Conservation (phyloP, 2,797 vertebrate species). For the Cephalopachus bancanus region DNA sequence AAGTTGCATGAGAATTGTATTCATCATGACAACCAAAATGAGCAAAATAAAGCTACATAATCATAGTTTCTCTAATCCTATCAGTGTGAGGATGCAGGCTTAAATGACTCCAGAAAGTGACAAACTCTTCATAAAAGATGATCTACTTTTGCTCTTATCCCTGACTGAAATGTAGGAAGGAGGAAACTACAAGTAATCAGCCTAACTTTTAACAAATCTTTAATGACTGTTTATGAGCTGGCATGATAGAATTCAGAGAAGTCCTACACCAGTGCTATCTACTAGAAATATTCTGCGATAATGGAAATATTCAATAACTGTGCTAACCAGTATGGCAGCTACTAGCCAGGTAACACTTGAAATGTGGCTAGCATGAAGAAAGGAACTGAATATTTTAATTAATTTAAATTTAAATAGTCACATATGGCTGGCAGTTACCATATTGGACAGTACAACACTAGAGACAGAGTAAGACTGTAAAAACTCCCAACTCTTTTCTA, state of each 20-base stretch:
- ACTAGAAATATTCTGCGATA: neutral
- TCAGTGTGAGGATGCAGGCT: neutral
- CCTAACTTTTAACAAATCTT: conserved; percentile 2
- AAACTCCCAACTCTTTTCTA: neutral
- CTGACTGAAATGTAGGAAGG: neutral
- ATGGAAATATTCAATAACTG: neutral
- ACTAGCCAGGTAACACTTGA: neutral
- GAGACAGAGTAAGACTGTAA: neutral
- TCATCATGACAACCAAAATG: neutral
- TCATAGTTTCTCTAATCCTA: neutral
- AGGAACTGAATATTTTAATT: no score
- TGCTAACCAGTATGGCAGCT: neutral
- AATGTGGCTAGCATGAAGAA: no score
- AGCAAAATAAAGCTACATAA: neutral
- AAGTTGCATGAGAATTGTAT: neutral
- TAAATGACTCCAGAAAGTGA: conserved; percentile 7
- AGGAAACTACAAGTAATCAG: neutral
- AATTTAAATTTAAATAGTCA: no score
- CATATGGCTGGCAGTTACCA: no score
- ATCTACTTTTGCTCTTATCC: neutral
- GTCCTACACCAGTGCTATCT: neutral
- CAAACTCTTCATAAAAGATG: neutral
- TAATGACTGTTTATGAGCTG: neutral
- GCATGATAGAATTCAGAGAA: neutral
- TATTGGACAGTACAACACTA: neutral